Conservation (phyloP, 2,113 vertebrate species). For the Procapra przewalskii region DNA sequence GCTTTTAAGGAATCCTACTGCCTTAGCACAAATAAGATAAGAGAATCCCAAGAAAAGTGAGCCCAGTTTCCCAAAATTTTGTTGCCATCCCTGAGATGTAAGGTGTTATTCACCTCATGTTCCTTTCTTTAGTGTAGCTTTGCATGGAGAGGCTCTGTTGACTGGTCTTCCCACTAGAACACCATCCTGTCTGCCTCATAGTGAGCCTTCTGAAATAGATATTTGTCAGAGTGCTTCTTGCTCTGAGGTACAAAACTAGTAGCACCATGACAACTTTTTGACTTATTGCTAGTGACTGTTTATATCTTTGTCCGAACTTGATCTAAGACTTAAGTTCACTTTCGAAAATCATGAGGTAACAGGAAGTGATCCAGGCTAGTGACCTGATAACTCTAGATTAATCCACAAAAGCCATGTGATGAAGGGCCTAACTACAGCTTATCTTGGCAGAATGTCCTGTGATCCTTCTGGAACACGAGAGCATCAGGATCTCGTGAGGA, state of each 20-base stretch:
- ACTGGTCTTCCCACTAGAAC: not conserved
- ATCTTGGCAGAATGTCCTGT: not conserved
- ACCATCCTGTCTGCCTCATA: no score
- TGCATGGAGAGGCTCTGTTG: not conserved
- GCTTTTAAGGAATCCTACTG: not conserved
- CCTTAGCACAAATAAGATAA: not conserved
- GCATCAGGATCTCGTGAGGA: not conserved
- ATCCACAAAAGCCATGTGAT: not conserved
- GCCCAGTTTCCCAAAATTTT: not conserved
- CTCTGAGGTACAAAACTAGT: not conserved
- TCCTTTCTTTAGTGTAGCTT: not conserved
- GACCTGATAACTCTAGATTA: not conserved
- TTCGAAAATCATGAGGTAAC: not conserved
- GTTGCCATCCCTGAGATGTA: not conserved
- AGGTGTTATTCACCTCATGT: not conserved
- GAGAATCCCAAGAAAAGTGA: not conserved
- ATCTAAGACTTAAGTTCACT: not conserved
- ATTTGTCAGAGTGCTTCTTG: not conserved
- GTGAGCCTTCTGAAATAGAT: not conserved
- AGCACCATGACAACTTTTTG: not conserved
- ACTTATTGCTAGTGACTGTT: not conserved
- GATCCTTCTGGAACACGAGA: not conserved
- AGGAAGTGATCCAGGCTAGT: not conserved
- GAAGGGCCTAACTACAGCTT: not conserved
- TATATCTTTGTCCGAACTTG: not conserved